Conservation (phyloP, 2,888 invertebrate species). For the Lithophane semibrunnea region DNA sequence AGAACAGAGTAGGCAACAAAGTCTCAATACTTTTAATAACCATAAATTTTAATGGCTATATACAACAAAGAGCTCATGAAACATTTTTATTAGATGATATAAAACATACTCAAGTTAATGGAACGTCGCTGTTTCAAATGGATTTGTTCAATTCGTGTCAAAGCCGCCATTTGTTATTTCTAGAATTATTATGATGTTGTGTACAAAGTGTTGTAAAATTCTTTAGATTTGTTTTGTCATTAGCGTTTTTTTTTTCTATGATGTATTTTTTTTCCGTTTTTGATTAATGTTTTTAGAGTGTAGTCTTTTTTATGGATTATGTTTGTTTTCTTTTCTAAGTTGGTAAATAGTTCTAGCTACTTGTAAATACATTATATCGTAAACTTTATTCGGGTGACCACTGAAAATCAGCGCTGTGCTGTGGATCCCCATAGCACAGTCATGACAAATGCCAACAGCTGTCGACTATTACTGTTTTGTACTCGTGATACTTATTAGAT, state of each 20-base stretch:
- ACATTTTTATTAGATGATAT: constrained; percentile 62
- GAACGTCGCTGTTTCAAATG: constrained; percentile 65
- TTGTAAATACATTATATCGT: not conserved
- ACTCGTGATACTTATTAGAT: too few species aligned
- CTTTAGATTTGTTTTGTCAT: constrained; percentile 61
- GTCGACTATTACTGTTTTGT: too few species aligned
- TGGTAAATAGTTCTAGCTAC: not conserved
- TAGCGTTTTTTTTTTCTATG: constrained; percentile 41
- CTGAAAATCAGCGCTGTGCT: too few species aligned
- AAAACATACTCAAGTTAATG: constrained; percentile 67
- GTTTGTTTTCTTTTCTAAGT: constrained; percentile 22
- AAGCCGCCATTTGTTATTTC: constrained; percentile 60
- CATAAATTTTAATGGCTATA: constrained; percentile 54
- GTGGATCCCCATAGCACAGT: too few species aligned
- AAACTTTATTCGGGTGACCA: not conserved
- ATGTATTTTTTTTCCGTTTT: constrained; percentile 11
- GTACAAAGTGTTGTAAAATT: constrained; percentile 48
- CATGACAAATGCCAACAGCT: too few species aligned
- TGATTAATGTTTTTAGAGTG: constrained; percentile 32
- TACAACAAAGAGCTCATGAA: constrained; percentile 54
- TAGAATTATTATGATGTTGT: constrained; percentile 53
- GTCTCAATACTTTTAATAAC: constrained; percentile 54
- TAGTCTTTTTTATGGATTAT: constrained; percentile 5
- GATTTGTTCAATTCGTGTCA: constrained; percentile 67
- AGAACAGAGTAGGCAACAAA: constrained; percentile 11